These are phyloP conservation scores for Alauda arvensis DNA, from an alignment of 2,797 vertebrate genomes.

Conservation along the genomic window DNA sequence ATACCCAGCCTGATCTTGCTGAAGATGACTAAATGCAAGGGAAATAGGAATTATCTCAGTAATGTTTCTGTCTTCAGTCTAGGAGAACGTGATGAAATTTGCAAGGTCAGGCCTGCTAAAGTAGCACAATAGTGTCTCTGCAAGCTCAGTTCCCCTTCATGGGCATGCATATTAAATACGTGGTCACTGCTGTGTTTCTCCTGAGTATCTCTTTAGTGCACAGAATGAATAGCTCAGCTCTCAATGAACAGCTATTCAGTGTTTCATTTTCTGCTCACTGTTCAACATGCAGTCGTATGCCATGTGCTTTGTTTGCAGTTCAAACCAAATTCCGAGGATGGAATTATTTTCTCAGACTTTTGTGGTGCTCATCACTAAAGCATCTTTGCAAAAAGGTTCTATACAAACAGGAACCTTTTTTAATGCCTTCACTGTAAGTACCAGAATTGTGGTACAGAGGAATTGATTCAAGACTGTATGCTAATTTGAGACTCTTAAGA, in stretches of 20 bases:
- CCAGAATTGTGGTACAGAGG: neutral
- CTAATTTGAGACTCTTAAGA: constrained; percentile 23
- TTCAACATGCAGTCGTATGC: constrained; percentile 33
- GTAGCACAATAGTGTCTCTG: constrained; percentile 27
- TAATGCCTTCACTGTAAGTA: neutral
- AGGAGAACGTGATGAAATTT: constrained; percentile 47
- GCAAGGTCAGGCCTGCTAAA: constrained; percentile 47
- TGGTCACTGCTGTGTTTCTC: constrained; percentile 47
- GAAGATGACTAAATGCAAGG: neutral
- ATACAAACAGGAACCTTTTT: neutral
- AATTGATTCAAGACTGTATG: constrained; percentile 8
- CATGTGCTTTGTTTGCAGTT: constrained; percentile 6
- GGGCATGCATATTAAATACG: constrained; percentile 54
- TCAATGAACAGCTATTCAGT: constrained; percentile 59
- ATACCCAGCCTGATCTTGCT: neutral
- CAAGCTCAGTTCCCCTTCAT: constrained; percentile 21
- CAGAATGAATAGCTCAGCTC: constrained; percentile 32
- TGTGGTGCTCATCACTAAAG: neutral
- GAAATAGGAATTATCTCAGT: constrained; percentile 15
- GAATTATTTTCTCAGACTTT: constrained; percentile 29
- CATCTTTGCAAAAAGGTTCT: neutral
- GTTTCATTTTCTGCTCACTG: constrained; percentile 55
- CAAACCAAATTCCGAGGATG: neutral
- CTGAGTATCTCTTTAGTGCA: constrained; percentile 35
- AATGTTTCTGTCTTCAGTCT: constrained; percentile 29